Percentiles rank a stretch among this genome's conserved stretches.
phyloP scores from a whole-genome alignment of 2,888 invertebrate genomes.

The Acanthopleura granulata region DNA sequence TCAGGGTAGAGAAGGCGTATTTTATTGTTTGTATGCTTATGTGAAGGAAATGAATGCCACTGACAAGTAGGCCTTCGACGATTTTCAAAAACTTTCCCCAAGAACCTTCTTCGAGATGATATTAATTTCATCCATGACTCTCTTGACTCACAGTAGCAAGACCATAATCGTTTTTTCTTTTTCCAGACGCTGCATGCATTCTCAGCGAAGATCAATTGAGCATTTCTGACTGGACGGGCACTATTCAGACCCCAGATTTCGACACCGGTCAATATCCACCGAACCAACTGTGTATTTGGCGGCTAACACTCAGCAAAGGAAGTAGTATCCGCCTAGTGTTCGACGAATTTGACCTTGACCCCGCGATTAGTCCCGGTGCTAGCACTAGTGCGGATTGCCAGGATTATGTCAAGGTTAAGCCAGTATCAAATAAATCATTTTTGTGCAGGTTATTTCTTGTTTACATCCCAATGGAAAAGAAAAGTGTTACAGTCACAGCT shows the following conservation, averaged over 20 bases:
- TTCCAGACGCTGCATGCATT: neutral
- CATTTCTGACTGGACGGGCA: slow-evolving; percentile 33
- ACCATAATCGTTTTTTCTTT: too few species aligned
- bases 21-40: too few species aligned
- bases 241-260: slow-evolving; percentile 29
- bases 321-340: slow-evolving; percentile 33
- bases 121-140: too few species aligned
- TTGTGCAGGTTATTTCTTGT: neutral
- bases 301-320: slow-evolving; percentile 30
- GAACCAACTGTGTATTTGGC: slow-evolving; percentile 34
- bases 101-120: too few species aligned
- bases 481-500: too few species aligned
- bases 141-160: too few species aligned
- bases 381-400: neutral
- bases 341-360: slow-evolving; percentile 31
- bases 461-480: too few species aligned
- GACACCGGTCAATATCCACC: slow-evolving; percentile 27
- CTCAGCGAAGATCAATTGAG: neutral
- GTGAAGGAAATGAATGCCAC: too few species aligned
- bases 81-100: too few species aligned
- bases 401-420: slow-evolving; percentile 18
- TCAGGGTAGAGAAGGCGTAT: too few species aligned
- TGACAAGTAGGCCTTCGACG: too few species aligned
- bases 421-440: too few species aligned
- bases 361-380: neutral